Percentiles rank a stretch among this genome's conserved stretches.
Conservation (phyloP, 2,888 invertebrate genomes). For the Branchellion lobata region DNA sequence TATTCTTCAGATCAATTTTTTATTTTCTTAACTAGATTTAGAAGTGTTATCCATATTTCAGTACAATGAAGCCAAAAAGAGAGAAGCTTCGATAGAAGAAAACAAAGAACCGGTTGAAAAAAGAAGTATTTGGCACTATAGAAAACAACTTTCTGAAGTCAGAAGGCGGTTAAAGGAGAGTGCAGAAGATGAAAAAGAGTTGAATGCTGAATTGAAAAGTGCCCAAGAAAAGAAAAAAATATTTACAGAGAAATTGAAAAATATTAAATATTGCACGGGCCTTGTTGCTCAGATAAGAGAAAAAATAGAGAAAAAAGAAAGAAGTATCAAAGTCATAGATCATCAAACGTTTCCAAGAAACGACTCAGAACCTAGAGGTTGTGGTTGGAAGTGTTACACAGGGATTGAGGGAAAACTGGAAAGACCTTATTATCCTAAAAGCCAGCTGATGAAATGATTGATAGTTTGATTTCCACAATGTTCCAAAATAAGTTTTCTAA, state of each 20-base stretch:
- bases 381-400: neutral
- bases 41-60: neutral
- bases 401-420: neutral
- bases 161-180: neutral
- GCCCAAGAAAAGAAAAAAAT: neutral
- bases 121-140: neutral
- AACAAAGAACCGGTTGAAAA: neutral
- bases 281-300: constrained; percentile 10
- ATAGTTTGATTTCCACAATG: neutral
- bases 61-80: neutral
- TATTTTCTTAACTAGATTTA: neutral
- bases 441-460: neutral
- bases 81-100: neutral
- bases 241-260: neutral
- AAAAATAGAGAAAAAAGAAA: neutral
- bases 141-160: neutral
- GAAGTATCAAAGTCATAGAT: neutral
- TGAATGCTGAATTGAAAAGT: neutral
- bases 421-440: neutral
- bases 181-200: neutral
- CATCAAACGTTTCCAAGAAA: neutral
- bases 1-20: no score
- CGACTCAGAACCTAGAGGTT: neutral
- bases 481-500: neutral
- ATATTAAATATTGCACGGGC: constrained; percentile 18